These are phyloP conservation scores for Potorous gilbertii DNA, from an alignment of 2,797 vertebrate species.

Conservation along the genomic window DNA sequence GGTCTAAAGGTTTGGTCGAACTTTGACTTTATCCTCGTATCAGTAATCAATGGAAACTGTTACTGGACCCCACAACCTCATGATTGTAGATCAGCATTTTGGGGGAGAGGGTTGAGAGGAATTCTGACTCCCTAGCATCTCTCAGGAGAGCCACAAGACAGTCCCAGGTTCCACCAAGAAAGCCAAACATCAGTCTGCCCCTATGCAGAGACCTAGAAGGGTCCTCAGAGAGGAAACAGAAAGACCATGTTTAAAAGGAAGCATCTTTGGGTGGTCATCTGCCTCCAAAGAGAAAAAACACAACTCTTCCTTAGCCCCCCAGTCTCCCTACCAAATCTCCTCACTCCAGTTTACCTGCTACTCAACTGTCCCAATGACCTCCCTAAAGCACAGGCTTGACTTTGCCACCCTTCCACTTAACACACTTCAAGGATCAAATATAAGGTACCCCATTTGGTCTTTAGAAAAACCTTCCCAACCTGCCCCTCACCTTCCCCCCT, in stretches of 20 bases:
- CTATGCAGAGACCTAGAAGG: background rate
- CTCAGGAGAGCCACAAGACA: background rate
- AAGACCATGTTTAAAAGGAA: background rate
- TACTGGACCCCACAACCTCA: background rate
- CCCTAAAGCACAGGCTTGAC: background rate
- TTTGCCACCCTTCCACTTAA: background rate
- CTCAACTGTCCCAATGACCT: background rate
- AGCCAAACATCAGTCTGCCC: background rate
- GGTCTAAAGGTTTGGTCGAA: background rate
- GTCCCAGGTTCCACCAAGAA: background rate
- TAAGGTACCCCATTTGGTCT: background rate
- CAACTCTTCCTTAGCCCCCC: no score
- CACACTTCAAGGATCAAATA: background rate
- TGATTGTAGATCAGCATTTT: background rate
- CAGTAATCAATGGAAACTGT: background rate
- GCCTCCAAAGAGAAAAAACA: background rate
- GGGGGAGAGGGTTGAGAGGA: background rate
- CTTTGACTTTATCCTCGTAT: background rate
- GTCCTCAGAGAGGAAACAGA: constrained; percentile 1
- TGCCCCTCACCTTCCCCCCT: background rate
- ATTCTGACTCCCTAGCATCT: background rate
- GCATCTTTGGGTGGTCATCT: background rate
- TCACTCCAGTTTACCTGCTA: background rate
- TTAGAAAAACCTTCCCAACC: background rate
- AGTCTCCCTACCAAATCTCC: background rate